phyloP scores from a whole-genome alignment of 1,140 invertebrate genomes.

The Mamestra configurata region DNA sequence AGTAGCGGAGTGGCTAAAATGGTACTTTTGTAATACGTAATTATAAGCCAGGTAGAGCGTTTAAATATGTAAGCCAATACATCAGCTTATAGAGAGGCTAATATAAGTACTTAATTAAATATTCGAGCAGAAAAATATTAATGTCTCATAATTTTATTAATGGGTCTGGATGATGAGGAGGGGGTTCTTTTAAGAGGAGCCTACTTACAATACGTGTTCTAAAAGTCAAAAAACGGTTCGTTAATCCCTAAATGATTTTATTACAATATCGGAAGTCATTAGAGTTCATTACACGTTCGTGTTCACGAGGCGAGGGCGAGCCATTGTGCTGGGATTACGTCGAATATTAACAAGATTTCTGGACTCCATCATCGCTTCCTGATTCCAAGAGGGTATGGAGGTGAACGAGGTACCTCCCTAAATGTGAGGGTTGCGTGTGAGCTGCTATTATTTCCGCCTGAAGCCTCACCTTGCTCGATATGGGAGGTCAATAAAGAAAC shows the following conservation, averaged over 20 bases:
- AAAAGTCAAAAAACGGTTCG: conserved; percentile 19
- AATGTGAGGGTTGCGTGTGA: conserved; percentile 76
- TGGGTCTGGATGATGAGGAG: conserved; percentile 1
- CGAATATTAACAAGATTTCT: conserved; percentile 49
- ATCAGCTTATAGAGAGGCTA: background rate
- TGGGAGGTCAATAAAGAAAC: conserved; percentile 72
- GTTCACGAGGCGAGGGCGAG: conserved; percentile 4
- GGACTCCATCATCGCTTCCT: conserved; percentile 47
- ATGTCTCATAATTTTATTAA: conserved; percentile 21
- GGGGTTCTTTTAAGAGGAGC: background rate
- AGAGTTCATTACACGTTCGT: conserved; percentile 17
- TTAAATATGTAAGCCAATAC: conserved; percentile 2
- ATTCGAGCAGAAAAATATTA: conserved; percentile 23
- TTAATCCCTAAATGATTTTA: conserved; percentile 25
- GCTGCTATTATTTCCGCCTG: conserved; percentile 74
- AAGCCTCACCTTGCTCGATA: conserved; percentile 77
- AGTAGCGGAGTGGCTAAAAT: too few relatives aligned
- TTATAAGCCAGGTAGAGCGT: too few relatives aligned
- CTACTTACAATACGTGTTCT: conserved; percentile 13
- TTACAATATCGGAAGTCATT: conserved; percentile 24
- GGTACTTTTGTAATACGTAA: too few relatives aligned
- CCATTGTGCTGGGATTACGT: conserved; percentile 1
- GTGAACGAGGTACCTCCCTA: conserved; percentile 50
- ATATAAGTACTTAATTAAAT: background rate
- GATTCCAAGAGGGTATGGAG: conserved; percentile 31